Base-by-base conservation (phyloP, 2,797 vertebrate genomes). In the Astyanax mexicanus region DNA sequence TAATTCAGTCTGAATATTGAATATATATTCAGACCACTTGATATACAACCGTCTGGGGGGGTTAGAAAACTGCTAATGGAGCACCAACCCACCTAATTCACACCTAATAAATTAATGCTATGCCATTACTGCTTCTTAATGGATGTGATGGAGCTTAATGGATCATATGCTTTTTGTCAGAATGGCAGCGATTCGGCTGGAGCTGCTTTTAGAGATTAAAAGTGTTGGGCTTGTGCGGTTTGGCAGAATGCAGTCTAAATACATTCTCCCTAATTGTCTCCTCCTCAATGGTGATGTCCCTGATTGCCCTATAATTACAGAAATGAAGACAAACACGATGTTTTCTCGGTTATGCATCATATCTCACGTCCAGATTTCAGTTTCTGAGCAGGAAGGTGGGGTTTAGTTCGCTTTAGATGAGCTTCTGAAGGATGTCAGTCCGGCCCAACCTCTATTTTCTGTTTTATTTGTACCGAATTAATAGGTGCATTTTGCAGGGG, bases 321-420 rank as follows among this genome's bases (percentile, higher is more conserved):
- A 47, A 76, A 77, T 68, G 58, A 64, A 80, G 69, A 76, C 74
- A 77, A 76, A 72, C 62, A 45, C 38, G 57, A 57, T 27, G 52
- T 60, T 68, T 54, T 35, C 32, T 70, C 66, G 44, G 12, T 32
- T 49, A 21, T 49, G 6, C 9, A 1, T 38, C n/a, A 37, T 37
- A 37, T 15, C 3, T 51, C 35, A 38, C 6, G 40, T 12, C 37
- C 35, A 37, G 45, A 38, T 23, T 58, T 58, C 58, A 66, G 12
- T 52, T 58, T 61, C 21, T 19, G 47, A 42, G 55, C 38, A 60
- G 69, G 57, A 82, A 69, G 52, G 21, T 15, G 65, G 60, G 21
- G 19, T 58, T 58, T 40, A 17, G 32, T 61, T 74, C 5, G 21
- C 54, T 73, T 44, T 60, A 60, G 45, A 15, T 13, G 3, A 3